Evolutionary conservation across 2,113 vertebrate species (phyloP).

Genomic region (Mus musculus): GRCm39 chr19:26968501-26969000

Average conservation of each 20-base stretch:
- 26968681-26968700: neutral
- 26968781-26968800: neutral
- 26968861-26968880: neutral
- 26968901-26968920: neutral
- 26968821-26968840: neutral
- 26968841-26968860: constrained; percentile 24
- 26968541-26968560: neutral
- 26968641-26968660: neutral
- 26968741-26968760: no score
- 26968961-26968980: neutral
- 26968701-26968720: neutral
- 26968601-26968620: neutral
- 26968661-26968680: neutral
- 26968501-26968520: neutral
- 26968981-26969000: neutral
- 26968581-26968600: neutral
- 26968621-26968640: neutral
- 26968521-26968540: neutral
- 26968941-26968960: neutral
- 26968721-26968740: no score
- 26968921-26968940: neutral
- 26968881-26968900: constrained; percentile 28
- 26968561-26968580: neutral
- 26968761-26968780: neutral
- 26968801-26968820: neutral